These are phyloP conservation scores for Psittacus erithacus DNA, from an alignment of 2,113 vertebrate genomes.

Conservation along the genomic window DNA sequence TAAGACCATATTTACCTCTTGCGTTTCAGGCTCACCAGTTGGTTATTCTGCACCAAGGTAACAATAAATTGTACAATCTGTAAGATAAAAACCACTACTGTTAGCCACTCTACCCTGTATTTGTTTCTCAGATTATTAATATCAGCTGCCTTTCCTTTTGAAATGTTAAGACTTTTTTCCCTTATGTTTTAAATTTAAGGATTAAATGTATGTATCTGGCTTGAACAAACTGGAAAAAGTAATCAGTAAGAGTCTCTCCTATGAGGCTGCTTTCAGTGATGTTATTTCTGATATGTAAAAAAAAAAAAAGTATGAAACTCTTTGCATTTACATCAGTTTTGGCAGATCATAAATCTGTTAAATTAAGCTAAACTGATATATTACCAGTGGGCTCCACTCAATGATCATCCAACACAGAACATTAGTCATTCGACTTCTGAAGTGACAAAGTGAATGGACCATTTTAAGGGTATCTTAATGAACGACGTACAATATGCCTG, in stretches of 20 bases:
- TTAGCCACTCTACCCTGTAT: not conserved
- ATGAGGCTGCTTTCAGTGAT: not conserved
- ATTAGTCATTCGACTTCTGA: not conserved
- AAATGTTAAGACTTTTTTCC: not conserved
- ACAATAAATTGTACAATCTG: constrained; percentile 97
- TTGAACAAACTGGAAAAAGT: not conserved
- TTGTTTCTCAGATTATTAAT: not conserved
- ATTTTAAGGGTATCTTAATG: not conserved
- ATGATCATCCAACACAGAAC: not conserved
- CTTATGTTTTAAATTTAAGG: not conserved
- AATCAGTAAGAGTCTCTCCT: not conserved
- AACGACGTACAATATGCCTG: not conserved
- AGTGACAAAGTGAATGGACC: not conserved
- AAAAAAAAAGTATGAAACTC: not conserved
- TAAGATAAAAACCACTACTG: not conserved
- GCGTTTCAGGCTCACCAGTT: constrained; percentile 90
- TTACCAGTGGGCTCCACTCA: not conserved
- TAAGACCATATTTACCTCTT: constrained; percentile 83
- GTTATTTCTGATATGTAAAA: not conserved
- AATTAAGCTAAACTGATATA: not conserved
- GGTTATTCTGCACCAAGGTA: constrained; percentile 94
- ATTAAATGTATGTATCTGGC: not conserved
- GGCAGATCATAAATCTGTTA: not conserved
- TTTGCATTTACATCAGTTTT: not conserved
- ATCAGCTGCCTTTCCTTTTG: not conserved